phyloP scores from a whole-genome alignment of 2,888 invertebrate genomes.

The Sinopyrophorus schimmeli region DNA sequence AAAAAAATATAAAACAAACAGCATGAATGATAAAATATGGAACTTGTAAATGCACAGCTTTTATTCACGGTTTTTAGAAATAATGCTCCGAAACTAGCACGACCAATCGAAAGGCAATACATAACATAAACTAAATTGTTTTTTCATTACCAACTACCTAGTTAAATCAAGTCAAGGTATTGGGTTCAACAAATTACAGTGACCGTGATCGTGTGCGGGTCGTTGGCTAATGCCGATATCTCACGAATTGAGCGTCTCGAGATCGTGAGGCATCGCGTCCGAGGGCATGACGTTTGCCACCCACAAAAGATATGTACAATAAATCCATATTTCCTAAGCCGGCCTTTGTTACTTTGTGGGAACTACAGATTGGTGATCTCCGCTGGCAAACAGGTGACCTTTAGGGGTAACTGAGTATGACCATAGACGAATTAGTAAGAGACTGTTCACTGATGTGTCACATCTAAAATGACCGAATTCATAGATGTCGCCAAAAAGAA shows the following conservation, averaged over 20 bases:
- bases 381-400: conserved; percentile 40
- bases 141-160: conserved; percentile 49
- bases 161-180: conserved; percentile 48
- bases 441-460: too few relatives aligned
- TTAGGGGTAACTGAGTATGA: conserved; percentile 40
- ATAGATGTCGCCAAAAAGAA: too few relatives aligned
- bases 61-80: too few relatives aligned
- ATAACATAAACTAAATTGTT: conserved; percentile 45
- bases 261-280: conserved; percentile 47
- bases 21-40: too few relatives aligned
- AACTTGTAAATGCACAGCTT: too few relatives aligned
- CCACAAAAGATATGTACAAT: conserved; percentile 52
- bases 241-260: conserved; percentile 47
- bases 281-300: conserved; percentile 53
- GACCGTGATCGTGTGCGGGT: conserved; percentile 53
- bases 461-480: too few relatives aligned
- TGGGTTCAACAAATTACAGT: conserved; percentile 53
- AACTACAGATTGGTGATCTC: conserved; percentile 43
- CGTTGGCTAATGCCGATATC: conserved; percentile 54
- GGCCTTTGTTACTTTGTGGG: conserved; percentile 48
- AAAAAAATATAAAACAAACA: too few relatives aligned
- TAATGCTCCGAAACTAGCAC: too few relatives aligned
- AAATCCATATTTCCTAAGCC: conserved; percentile 51
- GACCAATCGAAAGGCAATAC: conserved; percentile 16
- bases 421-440: too few relatives aligned